Conservation (phyloP, 2,113 vertebrate genomes). For the Aldabrachelys gigantea region DNA sequence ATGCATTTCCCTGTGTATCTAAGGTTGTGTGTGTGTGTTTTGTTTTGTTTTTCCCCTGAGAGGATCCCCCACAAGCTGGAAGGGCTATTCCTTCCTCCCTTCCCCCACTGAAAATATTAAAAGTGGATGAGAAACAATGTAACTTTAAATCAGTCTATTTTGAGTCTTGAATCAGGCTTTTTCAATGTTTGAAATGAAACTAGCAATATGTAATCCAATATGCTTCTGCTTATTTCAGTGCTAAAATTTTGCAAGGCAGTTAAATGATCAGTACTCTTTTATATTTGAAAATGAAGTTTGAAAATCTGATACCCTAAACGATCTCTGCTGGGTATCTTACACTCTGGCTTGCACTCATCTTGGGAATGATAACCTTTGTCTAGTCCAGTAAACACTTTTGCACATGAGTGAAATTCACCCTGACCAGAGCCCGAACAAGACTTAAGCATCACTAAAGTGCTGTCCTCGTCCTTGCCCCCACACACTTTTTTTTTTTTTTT, state of each 20-base stretch:
- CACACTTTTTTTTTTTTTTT: too few species aligned
- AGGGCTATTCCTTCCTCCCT: background rate
- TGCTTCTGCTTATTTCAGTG: too few species aligned
- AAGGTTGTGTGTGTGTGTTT: background rate
- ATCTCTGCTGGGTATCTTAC: too few species aligned
- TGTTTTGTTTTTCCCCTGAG: background rate
- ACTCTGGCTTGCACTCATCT: background rate
- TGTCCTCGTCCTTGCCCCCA: too few species aligned
- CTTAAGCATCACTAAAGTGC: background rate
- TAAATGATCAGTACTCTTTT: too few species aligned
- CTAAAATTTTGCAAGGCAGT: too few species aligned
- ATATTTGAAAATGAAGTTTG: too few species aligned
- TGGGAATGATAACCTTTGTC: background rate
- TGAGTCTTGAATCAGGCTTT: too few species aligned
- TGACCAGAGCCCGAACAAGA: background rate
- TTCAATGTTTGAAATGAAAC: too few species aligned
- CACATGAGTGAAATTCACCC: rapidly evolving
- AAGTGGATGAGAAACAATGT: background rate
- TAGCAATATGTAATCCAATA: too few species aligned
- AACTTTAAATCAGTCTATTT: too few species aligned
- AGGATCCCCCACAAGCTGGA: background rate
- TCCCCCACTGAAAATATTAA: background rate
- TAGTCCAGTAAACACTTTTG: background rate
- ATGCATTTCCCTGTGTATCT: background rate
- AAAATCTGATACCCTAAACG: too few species aligned